Percentiles rank a stretch among this genome's conserved stretches.
Evolutionary conservation across 2,888 invertebrate species (phyloP).

Genomic region (Caenorhabditis plicata): DNA sequence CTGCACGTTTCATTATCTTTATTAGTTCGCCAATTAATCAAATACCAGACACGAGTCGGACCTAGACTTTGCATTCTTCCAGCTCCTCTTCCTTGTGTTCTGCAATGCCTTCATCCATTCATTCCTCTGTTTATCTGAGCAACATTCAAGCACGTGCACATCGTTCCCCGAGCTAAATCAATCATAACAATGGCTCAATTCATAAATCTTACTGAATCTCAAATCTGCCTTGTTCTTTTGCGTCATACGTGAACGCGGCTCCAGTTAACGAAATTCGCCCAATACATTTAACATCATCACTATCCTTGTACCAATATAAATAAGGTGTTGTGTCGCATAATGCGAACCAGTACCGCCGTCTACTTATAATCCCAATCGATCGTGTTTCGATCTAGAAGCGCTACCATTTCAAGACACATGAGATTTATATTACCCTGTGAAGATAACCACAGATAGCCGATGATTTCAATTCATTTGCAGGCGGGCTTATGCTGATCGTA

Average conservation of each 20-base stretch:
- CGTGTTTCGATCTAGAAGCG: slow-evolving; percentile 42
- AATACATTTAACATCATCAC: slow-evolving; percentile 51
- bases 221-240: slow-evolving; percentile 56
- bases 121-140: slow-evolving; percentile 45
- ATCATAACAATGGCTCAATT: background rate
- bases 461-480: slow-evolving; percentile 20
- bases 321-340: slow-evolving; percentile 52
- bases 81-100: slow-evolving; percentile 41
- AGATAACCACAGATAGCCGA: slow-evolving; percentile 29
- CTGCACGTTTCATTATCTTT: background rate
- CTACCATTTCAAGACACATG: background rate
- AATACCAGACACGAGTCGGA: slow-evolving; percentile 15
- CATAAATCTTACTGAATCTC: slow-evolving; percentile 53
- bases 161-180: slow-evolving; percentile 49
- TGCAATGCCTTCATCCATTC: slow-evolving; percentile 58
- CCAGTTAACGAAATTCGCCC: slow-evolving; percentile 54
- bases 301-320: slow-evolving; percentile 59
- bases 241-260: slow-evolving; percentile 61
- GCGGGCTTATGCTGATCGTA: slow-evolving; percentile 34
- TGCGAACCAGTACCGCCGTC: slow-evolving; percentile 57
- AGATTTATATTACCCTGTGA: slow-evolving; percentile 10
- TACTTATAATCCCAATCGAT: slow-evolving; percentile 43
- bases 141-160: slow-evolving; percentile 50
- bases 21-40: background rate
- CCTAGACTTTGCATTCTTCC: slow-evolving; percentile 24